Evolutionary conservation across 2,113 vertebrate species (phyloP).

Genomic region (Mugil cephalus): DNA sequence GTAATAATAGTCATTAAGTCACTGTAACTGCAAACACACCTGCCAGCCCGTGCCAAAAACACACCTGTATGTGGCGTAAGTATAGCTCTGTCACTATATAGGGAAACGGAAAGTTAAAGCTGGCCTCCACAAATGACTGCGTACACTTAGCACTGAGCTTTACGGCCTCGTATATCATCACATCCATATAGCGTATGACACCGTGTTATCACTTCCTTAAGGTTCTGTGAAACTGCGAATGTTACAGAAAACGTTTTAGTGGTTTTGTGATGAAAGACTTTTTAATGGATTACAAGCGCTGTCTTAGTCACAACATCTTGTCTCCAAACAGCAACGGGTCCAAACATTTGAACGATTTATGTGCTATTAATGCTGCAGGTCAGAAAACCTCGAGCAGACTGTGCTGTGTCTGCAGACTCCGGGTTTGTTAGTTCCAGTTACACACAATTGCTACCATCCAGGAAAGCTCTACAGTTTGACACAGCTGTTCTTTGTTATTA

Average conservation of each 20-base stretch:
- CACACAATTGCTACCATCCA: constrained; percentile 27
- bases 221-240: background rate
- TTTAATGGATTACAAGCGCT: constrained; percentile 38
- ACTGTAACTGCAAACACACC: constrained; percentile 72
- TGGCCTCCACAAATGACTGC: constrained; percentile 34
- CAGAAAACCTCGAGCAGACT: constrained; percentile 32
- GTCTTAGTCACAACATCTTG: constrained; percentile 22
- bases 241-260: no score
- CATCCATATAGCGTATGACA: background rate
- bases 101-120: constrained; percentile 63
- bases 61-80: constrained; percentile 75
- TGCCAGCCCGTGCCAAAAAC: constrained; percentile 67
- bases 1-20: constrained; percentile 79
- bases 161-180: constrained; percentile 45
- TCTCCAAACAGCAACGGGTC: constrained; percentile 9
- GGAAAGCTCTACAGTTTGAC: constrained; percentile 14
- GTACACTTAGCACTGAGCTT: constrained; percentile 27
- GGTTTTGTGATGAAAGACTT: no score
- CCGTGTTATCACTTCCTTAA: constrained; percentile 9
- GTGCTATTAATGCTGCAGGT: constrained; percentile 41
- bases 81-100: constrained; percentile 45
- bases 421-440: constrained; percentile 22
- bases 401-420: constrained; percentile 34
- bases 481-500: constrained; percentile 14
- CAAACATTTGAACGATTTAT: constrained; percentile 32